phyloP scores from a whole-genome alignment of 2,888 invertebrate genomes.

The Leistus spinibarbis region DNA sequence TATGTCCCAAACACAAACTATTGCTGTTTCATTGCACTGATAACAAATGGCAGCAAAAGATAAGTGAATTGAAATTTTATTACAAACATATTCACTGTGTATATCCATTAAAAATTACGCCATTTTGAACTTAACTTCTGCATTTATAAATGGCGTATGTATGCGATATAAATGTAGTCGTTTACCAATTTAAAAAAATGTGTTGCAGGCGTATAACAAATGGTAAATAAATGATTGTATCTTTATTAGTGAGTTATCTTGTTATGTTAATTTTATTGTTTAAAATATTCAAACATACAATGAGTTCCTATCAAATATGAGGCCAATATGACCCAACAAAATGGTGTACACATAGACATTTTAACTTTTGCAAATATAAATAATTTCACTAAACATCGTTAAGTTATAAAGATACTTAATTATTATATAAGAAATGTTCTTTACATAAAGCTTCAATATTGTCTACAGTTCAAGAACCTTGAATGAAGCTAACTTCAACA shows the following conservation, averaged over 20 bases:
- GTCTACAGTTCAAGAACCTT: neutral
- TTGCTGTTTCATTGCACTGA: slow-evolving; percentile 11
- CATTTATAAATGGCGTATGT: neutral
- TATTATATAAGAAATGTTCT: neutral
- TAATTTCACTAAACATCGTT: neutral
- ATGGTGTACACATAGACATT: neutral
- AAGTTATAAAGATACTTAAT: neutral
- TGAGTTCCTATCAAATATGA: slow-evolving; percentile 11
- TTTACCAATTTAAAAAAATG: too few relatives aligned
- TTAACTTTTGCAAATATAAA: neutral
- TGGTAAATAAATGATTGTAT: slow-evolving; percentile 1
- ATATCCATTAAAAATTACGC: slow-evolving; percentile 12
- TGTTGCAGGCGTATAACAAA: neutral
- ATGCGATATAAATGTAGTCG: too few relatives aligned
- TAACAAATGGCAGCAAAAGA: slow-evolving; percentile 7
- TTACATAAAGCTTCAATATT: neutral
- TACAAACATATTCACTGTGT: slow-evolving; percentile 21
- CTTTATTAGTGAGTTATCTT: too few relatives aligned
- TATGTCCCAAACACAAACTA: neutral
- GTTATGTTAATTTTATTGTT: neutral
- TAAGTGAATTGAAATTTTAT: slow-evolving; percentile 7
- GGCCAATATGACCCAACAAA: neutral
- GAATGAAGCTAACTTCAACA: too few relatives aligned
- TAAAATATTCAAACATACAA: neutral
- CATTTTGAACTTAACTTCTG: neutral